Percentiles rank a stretch among this genome's conserved stretches.
These are phyloP conservation scores for Ephydatia muelleri DNA, from an alignment of 37 sponge, comb jelly and placozoan species.

Conservation along the genomic window DNA sequence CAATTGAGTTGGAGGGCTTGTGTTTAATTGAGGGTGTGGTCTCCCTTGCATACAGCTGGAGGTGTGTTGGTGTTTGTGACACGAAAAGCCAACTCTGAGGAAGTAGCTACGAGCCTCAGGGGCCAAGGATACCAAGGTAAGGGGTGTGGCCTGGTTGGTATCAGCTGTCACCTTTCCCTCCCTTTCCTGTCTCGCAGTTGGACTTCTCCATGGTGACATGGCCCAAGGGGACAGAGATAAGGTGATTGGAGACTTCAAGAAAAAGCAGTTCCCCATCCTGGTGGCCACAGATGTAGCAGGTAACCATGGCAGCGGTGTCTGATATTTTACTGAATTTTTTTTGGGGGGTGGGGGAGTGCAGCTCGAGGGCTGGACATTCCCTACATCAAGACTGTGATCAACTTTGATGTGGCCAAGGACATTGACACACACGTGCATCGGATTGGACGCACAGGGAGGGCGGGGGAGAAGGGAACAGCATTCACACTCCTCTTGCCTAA, in stretches of 20 bases:
- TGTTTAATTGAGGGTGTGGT: too few species aligned
- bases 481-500: conserved; percentile 83
- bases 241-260: conserved; percentile 86
- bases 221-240: conserved; percentile 83
- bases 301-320: conserved; percentile 23
- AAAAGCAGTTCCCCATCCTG: conserved; percentile 76
- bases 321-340: not conserved
- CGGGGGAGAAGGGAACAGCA: conserved; percentile 96
- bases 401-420: conserved; percentile 92
- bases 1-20: not conserved
- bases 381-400: conserved; percentile 86
- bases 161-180: not conserved
- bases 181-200: conserved; percentile 24
- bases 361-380: conserved; percentile 96
- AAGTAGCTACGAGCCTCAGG: conserved; percentile 70
- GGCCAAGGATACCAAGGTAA: conserved; percentile 64
- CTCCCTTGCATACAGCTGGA: conserved; percentile 78
- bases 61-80: conserved; percentile 99
- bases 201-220: conserved; percentile 99
- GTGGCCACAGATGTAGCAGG: conserved; percentile 98
- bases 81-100: conserved; percentile 77
- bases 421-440: conserved; percentile 97
- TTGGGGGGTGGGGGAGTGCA: conserved; percentile 4
- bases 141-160: not conserved
- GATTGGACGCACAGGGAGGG: conserved; percentile 94